Base-by-base conservation (phyloP, 2,797 vertebrate species). In the Alcedo atthis region DNA sequence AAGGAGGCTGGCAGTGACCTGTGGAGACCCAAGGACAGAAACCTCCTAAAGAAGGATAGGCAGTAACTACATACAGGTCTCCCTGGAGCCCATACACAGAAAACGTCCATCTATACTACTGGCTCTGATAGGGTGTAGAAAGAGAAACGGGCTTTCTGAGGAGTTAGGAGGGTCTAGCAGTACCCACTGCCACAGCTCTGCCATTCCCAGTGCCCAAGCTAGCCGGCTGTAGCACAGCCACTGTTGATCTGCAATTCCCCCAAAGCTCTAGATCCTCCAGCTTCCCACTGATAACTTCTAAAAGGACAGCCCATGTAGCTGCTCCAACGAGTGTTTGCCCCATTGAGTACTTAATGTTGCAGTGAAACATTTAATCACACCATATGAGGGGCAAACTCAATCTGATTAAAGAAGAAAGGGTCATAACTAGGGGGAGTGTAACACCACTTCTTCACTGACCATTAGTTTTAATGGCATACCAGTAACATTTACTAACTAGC, bases 301-400 rank as follows among this genome's bases (percentile, higher is more conserved):
- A 92, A 91, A 91, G 82, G 89, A 91, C 21, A 10, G 91, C 70
- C 85, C 1, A 0, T 1, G 12, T 75, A 82, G 86, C 81, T 82
- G 93, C 84, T 91, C 84, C 73, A 68, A 76, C 32, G 30, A 88
- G 71, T 12, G 76, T 42, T 59, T 95, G 92, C 87, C 85, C 93
- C 94, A 96, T 89, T 92, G 92, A 92, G 89, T 43, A 73, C 82
- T 93, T 92, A 95, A 95, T 79, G 94, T 91, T 66, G 92, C 93
- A 93, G 71, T 0, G 4, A 92, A 95, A 95, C 93, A 95, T 94
- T 95, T 96, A 95, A 96, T 95, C 94, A 95, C 92, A 94, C 85
- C 94, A 95, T 95, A 95, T 94, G 94, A 96, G 95, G 94, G 93
- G 90, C 92, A 95, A 95, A 96, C 85, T 94, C 93, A 95, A 96